Evolutionary conservation across 35 echinoderm and acorn worm genomes (phyloP).

Genomic region (Hemicentrotus pulcherrimus): DNA sequence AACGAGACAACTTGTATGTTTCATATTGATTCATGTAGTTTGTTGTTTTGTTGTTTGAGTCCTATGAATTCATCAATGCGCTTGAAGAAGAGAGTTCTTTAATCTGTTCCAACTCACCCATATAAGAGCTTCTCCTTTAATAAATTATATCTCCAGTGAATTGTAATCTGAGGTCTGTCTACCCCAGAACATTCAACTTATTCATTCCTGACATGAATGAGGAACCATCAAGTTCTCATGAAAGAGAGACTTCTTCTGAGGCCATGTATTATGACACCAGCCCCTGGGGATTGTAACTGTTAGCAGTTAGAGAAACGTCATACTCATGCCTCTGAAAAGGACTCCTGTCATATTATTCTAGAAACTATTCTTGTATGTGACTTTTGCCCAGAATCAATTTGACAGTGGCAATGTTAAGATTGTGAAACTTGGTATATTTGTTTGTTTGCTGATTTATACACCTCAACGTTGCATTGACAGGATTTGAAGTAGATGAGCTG

Average conservation of each 20-base stretch:
- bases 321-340: neutral
- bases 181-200: neutral
- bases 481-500: neutral
- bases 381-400: neutral
- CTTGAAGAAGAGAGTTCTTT: neutral
- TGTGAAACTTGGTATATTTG: neutral
- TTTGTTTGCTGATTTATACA: neutral
- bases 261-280: neutral
- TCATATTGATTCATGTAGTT: no score
- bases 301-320: neutral
- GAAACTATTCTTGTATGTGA: neutral
- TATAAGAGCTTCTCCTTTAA: neutral
- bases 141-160: neutral
- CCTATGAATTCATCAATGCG: no score
- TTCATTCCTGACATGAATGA: neutral
- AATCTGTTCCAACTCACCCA: neutral
- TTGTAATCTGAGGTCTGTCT: neutral
- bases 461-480: no score
- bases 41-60: no score
- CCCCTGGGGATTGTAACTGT: neutral
- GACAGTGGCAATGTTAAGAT: neutral
- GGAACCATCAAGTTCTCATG: neutral
- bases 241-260: neutral
- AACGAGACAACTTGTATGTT: no score
- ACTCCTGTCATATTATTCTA: neutral